Percentiles rank a stretch among this genome's conserved stretches.
These are phyloP conservation scores for Plectrocnemia conspersa DNA, from an alignment of 1,140 invertebrate species.

Conservation along the genomic window DNA sequence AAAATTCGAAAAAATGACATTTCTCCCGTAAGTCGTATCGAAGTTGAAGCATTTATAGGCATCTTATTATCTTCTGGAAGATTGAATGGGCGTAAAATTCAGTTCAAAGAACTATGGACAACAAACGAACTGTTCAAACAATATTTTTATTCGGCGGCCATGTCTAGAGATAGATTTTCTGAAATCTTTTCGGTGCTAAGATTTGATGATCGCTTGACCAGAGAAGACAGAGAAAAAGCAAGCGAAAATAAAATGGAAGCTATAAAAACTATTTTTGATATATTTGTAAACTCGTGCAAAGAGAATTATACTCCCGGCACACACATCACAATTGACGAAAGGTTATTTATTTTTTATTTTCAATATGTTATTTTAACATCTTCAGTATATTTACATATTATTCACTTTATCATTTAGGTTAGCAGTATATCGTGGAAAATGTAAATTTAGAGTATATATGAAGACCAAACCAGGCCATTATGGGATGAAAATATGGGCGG, in stretches of 20 bases:
- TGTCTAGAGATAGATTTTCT: slow-evolving; percentile 17
- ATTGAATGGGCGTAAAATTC: background rate
- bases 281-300: slow-evolving; percentile 14
- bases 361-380: no score
- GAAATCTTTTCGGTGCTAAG: background rate
- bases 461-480: slow-evolving; percentile 44
- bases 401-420: no score
- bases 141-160: slow-evolving; percentile 11
- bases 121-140: slow-evolving; percentile 5
- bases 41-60: slow-evolving; percentile 11
- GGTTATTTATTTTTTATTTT: no score
- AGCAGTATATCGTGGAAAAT: slow-evolving; percentile 21
- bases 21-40: background rate
- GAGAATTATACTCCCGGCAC: slow-evolving; percentile 1
- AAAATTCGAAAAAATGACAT: slow-evolving; percentile 12
- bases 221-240: background rate
- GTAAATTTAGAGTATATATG: slow-evolving; percentile 42
- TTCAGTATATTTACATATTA: no score
- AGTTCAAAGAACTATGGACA: slow-evolving; percentile 11
- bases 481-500: slow-evolving; percentile 42
- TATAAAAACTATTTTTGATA: slow-evolving; percentile 12
- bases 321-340: slow-evolving; percentile 4
- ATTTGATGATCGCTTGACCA: slow-evolving; percentile 14
- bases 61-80: slow-evolving; percentile 11
- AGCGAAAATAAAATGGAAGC: slow-evolving; percentile 7